phyloP scores from a whole-genome alignment of 2,888 invertebrate species.

The Platypus cylindrus region DNA sequence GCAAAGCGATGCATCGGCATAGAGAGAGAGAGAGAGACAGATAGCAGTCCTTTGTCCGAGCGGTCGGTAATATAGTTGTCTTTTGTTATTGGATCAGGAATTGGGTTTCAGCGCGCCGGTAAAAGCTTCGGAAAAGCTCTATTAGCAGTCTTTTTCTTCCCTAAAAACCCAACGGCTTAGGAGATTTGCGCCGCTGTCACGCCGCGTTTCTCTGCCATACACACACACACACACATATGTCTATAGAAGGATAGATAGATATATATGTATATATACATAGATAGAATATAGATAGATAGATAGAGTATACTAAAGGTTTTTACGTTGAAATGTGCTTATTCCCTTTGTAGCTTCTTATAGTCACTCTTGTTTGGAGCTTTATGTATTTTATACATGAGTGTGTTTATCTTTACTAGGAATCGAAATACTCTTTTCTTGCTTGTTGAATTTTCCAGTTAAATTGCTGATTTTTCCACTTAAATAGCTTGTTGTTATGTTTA shows the following conservation, averaged over 20 bases:
- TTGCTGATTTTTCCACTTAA: no score
- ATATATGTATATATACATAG: no score
- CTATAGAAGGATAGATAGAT: background rate
- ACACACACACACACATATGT: background rate
- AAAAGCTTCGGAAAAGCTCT: slow-evolving; percentile 38
- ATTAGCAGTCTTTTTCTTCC: slow-evolving; percentile 40
- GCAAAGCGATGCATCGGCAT: no score
- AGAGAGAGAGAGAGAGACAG: no score
- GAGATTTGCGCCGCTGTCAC: slow-evolving; percentile 36
- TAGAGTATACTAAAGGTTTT: slow-evolving; percentile 31
- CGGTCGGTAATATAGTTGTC: slow-evolving; percentile 39
- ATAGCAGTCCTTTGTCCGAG: slow-evolving; percentile 39
- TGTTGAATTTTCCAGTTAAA: no score
- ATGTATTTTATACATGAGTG: slow-evolving; percentile 11
- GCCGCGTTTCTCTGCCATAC: slow-evolving; percentile 29
- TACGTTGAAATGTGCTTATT: slow-evolving; percentile 38
- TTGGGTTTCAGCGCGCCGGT: slow-evolving; percentile 38
- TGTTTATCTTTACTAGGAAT: slow-evolving; percentile 9
- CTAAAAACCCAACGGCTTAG: slow-evolving; percentile 35
- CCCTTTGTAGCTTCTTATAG: slow-evolving; percentile 34
- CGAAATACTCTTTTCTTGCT: no score
- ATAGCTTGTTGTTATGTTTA: no score
- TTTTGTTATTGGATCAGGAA: slow-evolving; percentile 41
- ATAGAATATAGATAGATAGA: no score
- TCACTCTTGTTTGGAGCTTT: no score